Evolutionary conservation across 2,888 invertebrate species (phyloP), one percentile per base, ranked within the genome.

Genomic region (Lampropteryx suffumata): DNA sequence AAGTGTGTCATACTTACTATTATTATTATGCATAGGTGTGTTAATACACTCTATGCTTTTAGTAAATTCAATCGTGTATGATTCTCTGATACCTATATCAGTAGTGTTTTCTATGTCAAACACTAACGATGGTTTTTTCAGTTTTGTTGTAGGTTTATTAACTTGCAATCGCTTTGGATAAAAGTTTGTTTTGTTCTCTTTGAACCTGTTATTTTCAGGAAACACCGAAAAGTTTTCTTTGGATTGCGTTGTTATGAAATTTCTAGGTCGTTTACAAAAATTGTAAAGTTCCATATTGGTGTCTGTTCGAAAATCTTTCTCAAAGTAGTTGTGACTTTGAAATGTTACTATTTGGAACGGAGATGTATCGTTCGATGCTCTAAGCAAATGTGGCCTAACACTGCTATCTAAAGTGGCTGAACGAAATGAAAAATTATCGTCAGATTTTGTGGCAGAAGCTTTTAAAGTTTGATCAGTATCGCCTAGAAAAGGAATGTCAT

Each of bases 191-290:
- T 12, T 34, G 10, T 17, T 32, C 14, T 11, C 54, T 44, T 34
- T 39, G 33, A 41, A 32, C 17, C 2, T 3, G 0, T 37, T 41
- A 30, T 27, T 14, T 52, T 50, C 44, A 10, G 37, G 17, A 33
- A 26, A 57, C 10, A 55, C 17, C 8, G 42, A 21, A 49, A 79
- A 76, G 45, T 80, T 77, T 11, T 78, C 65, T 57, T 39, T 69
- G 1, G 80, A 79, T 39, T 65, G 55, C 40, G 71, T 73, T 26
- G 69, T 71, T 12, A 75, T 73, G 42, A 73, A 74, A 17, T 57
- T 55, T 26, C 53, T 50, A 17, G 50, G 47, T 36, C 59, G 59
- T 54, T 47, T 40, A 29, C 57, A 14, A 0, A 41, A 27, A 34
- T 35, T 42, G 11, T 39, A 27, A 13, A 26, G 27, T 44, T 17